Evolutionary conservation across 2,888 invertebrate genomes (phyloP).

Genomic region (Cheilosia urbana): DNA sequence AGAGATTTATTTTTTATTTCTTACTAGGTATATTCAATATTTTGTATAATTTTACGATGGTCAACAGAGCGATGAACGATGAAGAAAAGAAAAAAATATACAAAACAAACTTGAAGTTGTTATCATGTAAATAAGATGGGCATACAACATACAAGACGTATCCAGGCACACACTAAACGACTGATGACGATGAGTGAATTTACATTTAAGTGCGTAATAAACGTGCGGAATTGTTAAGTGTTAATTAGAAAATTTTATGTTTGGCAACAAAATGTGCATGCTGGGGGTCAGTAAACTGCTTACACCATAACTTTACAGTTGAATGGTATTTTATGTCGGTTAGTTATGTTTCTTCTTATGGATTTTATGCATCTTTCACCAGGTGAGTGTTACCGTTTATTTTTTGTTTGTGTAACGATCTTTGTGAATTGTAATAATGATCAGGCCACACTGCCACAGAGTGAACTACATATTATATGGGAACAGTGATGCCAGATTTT

Average conservation of each 20-base stretch:
- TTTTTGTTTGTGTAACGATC: not conserved
- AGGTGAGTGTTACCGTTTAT: not conserved
- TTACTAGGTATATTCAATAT: slow-evolving; percentile 5
- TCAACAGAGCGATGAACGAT: not conserved
- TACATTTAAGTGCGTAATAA: slow-evolving; percentile 48
- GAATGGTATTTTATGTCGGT: slow-evolving; percentile 3
- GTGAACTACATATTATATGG: no score
- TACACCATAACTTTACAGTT: not conserved
- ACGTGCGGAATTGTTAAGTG: slow-evolving; percentile 51
- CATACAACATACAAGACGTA: slow-evolving; percentile 8
- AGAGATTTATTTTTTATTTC: not conserved
- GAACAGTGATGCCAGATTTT: no score
- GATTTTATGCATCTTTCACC: not conserved
- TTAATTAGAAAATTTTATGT: slow-evolving; percentile 45
- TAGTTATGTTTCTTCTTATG: slow-evolving; percentile 12
- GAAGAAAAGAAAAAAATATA: not conserved
- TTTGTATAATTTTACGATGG: slow-evolving; percentile 7
- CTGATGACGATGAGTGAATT: slow-evolving; percentile 33
- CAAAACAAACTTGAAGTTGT: slow-evolving; percentile 32
- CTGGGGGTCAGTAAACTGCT: slow-evolving; percentile 40
- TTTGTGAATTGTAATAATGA: no score
- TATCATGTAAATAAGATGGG: slow-evolving; percentile 47
- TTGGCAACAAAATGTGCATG: slow-evolving; percentile 31
- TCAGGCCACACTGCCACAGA: no score
- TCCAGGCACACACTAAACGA: not conserved